Conservation (phyloP, 1,140 invertebrate genomes). For the Nixonia krombeini region DNA sequence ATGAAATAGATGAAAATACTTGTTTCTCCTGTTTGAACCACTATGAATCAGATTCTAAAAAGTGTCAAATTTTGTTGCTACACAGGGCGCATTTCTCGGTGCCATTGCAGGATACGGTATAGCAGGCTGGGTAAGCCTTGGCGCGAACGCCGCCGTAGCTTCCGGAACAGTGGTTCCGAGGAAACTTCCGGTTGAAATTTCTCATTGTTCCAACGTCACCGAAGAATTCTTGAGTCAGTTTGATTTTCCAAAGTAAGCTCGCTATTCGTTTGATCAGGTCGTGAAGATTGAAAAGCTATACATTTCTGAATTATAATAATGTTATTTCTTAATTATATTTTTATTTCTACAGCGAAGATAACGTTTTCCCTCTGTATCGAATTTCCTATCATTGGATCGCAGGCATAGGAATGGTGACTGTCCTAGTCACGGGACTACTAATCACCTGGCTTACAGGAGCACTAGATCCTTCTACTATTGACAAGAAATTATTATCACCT, state of each 20-base stretch:
- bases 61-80: too few relatives aligned
- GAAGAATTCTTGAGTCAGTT: conserved; percentile 58
- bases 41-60: too few relatives aligned
- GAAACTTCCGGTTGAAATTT: conserved; percentile 58
- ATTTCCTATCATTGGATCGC: conserved; percentile 86
- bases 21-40: too few relatives aligned
- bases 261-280: too few relatives aligned
- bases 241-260: conserved; percentile 50
- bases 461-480: conserved; percentile 72
- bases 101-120: conserved; percentile 59
- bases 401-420: conserved; percentile 75
- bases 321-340: conserved; percentile 5
- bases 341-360: conserved; percentile 56
- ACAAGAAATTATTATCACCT: conserved; percentile 76
- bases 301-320: conserved; percentile 7
- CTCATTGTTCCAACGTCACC: conserved; percentile 58
- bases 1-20: too few relatives aligned
- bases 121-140: conserved; percentile 62
- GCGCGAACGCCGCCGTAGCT: conserved; percentile 57
- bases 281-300: neutral
- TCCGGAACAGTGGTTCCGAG: conserved; percentile 53
- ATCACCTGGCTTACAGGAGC: conserved; percentile 79
- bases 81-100: conserved; percentile 62
- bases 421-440: conserved; percentile 77
- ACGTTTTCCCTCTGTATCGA: conserved; percentile 79